Evolutionary conservation across 2,113 vertebrate genomes (phyloP), one percentile per base, ranked within the genome.

Genomic region (Syngnathus scovelli): DNA sequence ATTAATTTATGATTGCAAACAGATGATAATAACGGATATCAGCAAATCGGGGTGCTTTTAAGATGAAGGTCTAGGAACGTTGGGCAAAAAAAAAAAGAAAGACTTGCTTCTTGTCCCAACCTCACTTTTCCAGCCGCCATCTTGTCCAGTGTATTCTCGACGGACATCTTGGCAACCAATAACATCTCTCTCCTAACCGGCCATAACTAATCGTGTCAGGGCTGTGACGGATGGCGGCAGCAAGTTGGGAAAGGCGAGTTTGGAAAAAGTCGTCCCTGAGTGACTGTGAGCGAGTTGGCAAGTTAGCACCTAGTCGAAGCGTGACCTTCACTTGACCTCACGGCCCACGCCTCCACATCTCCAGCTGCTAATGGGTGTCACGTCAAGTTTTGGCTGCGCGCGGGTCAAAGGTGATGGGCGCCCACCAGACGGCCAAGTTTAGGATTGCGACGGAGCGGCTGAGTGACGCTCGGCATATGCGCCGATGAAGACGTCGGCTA

Each of bases 221-320:
- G 54, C 49, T 8, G 8, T 79, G 81, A 81, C 79, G 75, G 66
- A 80, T 82, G 66, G 78, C 67, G 59, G 64, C 15, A 65, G 48
- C 21, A 49, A 66, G 48, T 6, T 38, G 36, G 46, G 36, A 12
- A 21, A 21, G 39, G n/a, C 12, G 43, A 49, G 58, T 21, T 67
- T 55, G 23, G 55, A 46, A 67, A 67, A 77, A 78, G 61, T 68
- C 59, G 64, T 66, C 73, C 38, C 89, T 91, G 92, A 94, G 94
- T 93, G 92, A 91, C 94, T 95, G 93, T 90, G 92, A 95, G 93
- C 89, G 94, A 94, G 95, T 95, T 95, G 93, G 90, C 94, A 93
- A 95, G 95, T 98, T 97, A 96, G 91, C 95, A 95, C 95, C 91
- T 94, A 92, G 94, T 93, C 89, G 89, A 23, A 91, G 90, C 86